These are phyloP conservation scores for Bombus waltoni DNA, from an alignment of 1,140 invertebrate species.

Conservation along the genomic window DNA sequence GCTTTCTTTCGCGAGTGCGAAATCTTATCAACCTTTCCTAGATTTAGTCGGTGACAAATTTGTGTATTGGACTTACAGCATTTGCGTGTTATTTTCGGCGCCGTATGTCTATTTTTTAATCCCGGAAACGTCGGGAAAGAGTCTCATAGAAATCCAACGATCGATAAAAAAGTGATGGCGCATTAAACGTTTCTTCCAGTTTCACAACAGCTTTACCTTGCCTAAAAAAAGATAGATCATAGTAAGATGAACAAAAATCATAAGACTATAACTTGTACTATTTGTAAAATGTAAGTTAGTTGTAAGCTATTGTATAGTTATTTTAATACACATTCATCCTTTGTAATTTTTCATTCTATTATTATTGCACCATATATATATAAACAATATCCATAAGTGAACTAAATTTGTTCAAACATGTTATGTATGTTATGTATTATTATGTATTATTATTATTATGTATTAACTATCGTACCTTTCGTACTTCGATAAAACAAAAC, in stretches of 20 bases:
- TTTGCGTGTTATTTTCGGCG: conserved; percentile 80
- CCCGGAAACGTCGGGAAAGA: conserved; percentile 84
- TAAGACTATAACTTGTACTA: background rate
- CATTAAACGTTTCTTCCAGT: background rate
- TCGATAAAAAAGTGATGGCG: conserved; percentile 37
- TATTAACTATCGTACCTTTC: background rate
- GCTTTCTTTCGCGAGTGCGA: conserved; percentile 84
- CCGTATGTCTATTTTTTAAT: conserved; percentile 84
- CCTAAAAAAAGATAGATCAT: background rate
- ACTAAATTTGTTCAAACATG: background rate
- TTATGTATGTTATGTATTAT: background rate
- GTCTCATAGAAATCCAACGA: conserved; percentile 84
- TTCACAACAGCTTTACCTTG: background rate
- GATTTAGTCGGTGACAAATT: conserved; percentile 72
- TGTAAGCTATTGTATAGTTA: background rate
- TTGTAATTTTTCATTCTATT: background rate
- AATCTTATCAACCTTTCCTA: conserved; percentile 82
- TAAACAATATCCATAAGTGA: background rate
- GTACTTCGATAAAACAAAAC: background rate
- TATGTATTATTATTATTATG: background rate
- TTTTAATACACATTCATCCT: background rate
- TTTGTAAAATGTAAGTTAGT: background rate
- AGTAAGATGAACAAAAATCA: background rate
- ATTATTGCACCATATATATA: background rate
- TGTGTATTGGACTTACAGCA: conserved; percentile 84